Conservation (phyloP, 1,140 invertebrate species). For the Hylyphantes graminicola region DNA sequence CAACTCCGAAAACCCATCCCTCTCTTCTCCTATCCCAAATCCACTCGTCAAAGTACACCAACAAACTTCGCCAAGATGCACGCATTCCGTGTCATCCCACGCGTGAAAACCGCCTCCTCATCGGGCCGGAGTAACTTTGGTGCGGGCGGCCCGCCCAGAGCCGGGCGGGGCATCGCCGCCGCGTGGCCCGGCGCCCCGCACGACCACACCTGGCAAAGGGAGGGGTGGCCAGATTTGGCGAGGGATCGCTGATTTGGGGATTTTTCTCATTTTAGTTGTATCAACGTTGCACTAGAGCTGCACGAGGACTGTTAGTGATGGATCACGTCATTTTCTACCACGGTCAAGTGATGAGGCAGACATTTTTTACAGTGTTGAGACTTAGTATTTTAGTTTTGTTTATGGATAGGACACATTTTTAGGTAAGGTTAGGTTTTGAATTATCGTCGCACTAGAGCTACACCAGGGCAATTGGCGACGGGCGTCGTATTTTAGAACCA, state of each 20-base stretch:
- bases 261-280: not conserved
- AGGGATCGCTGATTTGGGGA: not conserved
- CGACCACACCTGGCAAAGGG: slow-evolving; percentile 46
- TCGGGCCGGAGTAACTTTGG: not conserved
- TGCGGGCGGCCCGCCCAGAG: slow-evolving; percentile 31
- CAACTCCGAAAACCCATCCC: no score
- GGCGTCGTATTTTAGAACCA: no score
- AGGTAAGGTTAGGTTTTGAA: no score
- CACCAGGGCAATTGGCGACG: no score
- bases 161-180: slow-evolving; percentile 37
- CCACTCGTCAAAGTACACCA: no score
- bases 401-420: no score
- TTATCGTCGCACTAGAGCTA: no score
- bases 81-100: slow-evolving; percentile 7
- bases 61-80: not conserved
- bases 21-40: no score
- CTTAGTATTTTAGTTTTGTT: no score
- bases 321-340: no score
- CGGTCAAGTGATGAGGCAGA: no score
- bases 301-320: not conserved
- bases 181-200: slow-evolving; percentile 53
- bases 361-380: no score
- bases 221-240: slow-evolving; percentile 18
- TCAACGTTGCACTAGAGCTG: not conserved
- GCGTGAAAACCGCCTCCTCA: slow-evolving; percentile 54